phyloP scores from a whole-genome alignment of 2,797 vertebrate species.

The Hydrocynus forskahlii region DNA sequence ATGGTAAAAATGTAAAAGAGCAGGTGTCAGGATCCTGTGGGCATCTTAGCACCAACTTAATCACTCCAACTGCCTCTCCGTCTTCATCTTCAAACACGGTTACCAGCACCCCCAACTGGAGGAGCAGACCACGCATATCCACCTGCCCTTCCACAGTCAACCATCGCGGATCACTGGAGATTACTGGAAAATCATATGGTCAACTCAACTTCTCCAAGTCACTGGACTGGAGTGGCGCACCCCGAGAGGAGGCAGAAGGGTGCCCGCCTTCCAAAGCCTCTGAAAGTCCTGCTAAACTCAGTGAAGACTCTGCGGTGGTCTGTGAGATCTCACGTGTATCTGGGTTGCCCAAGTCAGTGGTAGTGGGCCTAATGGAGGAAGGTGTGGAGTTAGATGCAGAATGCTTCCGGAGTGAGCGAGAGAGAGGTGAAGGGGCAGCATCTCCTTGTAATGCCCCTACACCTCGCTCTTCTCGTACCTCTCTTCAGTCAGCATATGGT shows the following conservation, averaged over 20 bases:
- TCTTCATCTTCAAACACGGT: conserved; percentile 68
- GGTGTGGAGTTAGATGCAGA: conserved; percentile 82
- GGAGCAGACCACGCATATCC: conserved; percentile 80
- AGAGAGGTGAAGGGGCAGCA: conserved; percentile 63
- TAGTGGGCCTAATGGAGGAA: conserved; percentile 82
- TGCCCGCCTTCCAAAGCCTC: conserved; percentile 71
- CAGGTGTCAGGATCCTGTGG: conserved; percentile 59
- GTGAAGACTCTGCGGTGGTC: conserved; percentile 77
- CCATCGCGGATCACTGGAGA: conserved; percentile 82
- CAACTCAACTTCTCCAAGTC: conserved; percentile 77
- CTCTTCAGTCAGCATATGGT: conserved; percentile 46
- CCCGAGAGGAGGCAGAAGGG: conserved; percentile 62
- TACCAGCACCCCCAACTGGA: conserved; percentile 72
- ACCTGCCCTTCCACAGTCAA: conserved; percentile 81
- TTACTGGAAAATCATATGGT: conserved; percentile 70
- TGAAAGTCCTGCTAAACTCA: conserved; percentile 68
- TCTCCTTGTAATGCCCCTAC: conserved; percentile 49
- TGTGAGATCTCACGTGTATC: conserved; percentile 81
- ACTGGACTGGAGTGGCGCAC: conserved; percentile 73
- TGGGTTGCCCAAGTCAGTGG: conserved; percentile 77
- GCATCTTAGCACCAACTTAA: conserved; percentile 58
- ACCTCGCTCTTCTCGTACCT: conserved; percentile 47
- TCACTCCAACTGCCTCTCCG: conserved; percentile 65
- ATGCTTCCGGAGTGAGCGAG: conserved; percentile 74
- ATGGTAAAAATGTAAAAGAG: conserved; percentile 60